Evolutionary conservation across 2,113 vertebrate species (phyloP), one percentile per base, ranked within the genome.

Genomic region (Elgaria multicarinata): DNA sequence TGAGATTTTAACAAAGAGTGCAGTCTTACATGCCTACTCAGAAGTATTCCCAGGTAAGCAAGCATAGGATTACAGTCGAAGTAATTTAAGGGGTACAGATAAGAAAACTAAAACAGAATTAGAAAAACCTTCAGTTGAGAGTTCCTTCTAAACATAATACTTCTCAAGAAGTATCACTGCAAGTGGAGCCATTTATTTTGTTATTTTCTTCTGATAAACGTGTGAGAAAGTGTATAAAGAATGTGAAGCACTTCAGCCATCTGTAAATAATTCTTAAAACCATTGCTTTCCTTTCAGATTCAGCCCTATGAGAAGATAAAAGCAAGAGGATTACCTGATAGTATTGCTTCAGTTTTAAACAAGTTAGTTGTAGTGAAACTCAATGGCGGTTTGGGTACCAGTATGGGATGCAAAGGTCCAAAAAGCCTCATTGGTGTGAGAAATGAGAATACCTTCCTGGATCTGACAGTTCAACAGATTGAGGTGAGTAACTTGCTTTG

Each of bases 351-450:
- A 67, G 97, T 97, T 90, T 93, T 99, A 83, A 99, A 99, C 95
- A 99, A 99, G 92, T 96, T 99, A 36, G 99, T 98, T 3, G 99
- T 99, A 53, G 98, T 99, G 83, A 99, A 99, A 94, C 98, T 99
- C 55, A 99, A 99, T 89, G 99, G 99, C 0, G 99, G 99, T 33
- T 92, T 99, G 96, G 99, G 99, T 79, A 99, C 99, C 83, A 99
- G 99, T 94, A 99, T 99, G 99, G 99, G 99, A 83, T 99, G 99
- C 84, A 99, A 98, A 90, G 99, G 99, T 84, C 98, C 99, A 2
- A 99, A 99, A 95, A 99, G 99, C 87, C 97, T 99, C 46, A 99
- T 99, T 13, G 99, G 98, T 20, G 99, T 99, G 89, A 97, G 99
- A 85, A 99, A 98, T 0, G 99, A 99, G 95, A 99, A 99, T 95